Conservation (phyloP, 2,113 vertebrate species). For the Oryzias celebensis region DNA sequence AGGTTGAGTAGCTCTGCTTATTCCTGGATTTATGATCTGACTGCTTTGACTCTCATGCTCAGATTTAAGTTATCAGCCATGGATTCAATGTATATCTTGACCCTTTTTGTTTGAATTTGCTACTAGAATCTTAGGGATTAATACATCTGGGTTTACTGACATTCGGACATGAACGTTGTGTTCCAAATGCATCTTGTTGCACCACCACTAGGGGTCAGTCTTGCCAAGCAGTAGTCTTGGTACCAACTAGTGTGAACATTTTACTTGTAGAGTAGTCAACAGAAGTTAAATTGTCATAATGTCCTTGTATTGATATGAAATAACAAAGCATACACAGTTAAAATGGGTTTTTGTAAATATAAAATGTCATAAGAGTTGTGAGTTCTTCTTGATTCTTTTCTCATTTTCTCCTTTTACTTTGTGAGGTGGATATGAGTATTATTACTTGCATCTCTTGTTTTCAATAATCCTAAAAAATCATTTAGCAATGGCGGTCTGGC, state of each 20-base stretch:
- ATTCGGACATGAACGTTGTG: not conserved
- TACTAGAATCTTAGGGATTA: slow-evolving; percentile 33
- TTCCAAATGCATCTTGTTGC: not conserved
- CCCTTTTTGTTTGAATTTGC: slow-evolving; percentile 31
- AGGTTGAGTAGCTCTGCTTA: slow-evolving; percentile 31
- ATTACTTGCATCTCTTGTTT: slow-evolving; percentile 6
- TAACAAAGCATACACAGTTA: not conserved
- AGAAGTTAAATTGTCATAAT: not conserved
- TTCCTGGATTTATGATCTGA: slow-evolving; percentile 51
- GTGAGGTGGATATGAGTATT: not conserved
- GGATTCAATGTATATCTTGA: slow-evolving; percentile 21
- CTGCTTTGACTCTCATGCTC: slow-evolving; percentile 28
- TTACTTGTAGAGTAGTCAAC: not conserved
- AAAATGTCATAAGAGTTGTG: slow-evolving; percentile 1
- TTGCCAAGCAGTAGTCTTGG: slow-evolving; percentile 40
- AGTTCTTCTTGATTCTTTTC: not conserved
- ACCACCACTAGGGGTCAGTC: slow-evolving; percentile 66
- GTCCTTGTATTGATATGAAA: not conserved
- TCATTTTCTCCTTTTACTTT: not conserved
- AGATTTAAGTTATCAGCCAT: slow-evolving; percentile 15
- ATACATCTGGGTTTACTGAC: slow-evolving; percentile 10
- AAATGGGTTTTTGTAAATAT: slow-evolving; percentile 1
- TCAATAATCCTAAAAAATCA: slow-evolving; percentile 28
- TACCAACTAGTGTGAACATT: slow-evolving; percentile 15
- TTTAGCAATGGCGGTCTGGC: slow-evolving; percentile 29